Base-by-base conservation (phyloP, 1,140 invertebrate species). In the Drosophila persimilis region DNA sequence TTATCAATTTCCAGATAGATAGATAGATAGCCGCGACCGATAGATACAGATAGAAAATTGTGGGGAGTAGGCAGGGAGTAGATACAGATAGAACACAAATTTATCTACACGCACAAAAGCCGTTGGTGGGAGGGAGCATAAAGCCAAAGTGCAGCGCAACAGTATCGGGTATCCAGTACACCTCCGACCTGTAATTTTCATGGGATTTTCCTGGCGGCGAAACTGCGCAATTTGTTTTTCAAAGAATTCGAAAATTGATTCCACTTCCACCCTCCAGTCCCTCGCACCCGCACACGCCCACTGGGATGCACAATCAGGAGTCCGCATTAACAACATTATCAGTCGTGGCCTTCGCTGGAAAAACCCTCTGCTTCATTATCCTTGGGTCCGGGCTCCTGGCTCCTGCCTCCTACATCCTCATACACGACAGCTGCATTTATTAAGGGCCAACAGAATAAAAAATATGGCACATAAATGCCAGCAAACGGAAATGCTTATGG, bases 181-280 rank as follows among this genome's bases (percentile, higher is more conserved):
- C 31, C 9, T 35, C 9, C 9, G 35, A 13, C 35, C 35, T 39
- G 35, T 39, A 1, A 39, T 39, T 13, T 39, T 39, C 31, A 6
- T 31, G 29, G 7, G 6, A 31, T 31, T 31, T 31, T 31, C 31
- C 31, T 31, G 8, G 7, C 31, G 9, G 31, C 2, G 3, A 50
- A 73, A 69, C 77, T 85, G 80, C 80, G 80, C 80, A 86, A 70
- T 85, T 85, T 61, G 64, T 61, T 80, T 84, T 84, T 51, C 65
- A 52, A 39, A 39, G 35, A 39, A 13, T 11, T 39, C 11, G 50
- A 57, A 80, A 77, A 73, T 73, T 73, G 77, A 80, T 85, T 77
- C 22, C 22, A 6, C 8, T 48, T 26, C 20, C 46, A 20, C 9
- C 15, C 22, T 13, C 17, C 66, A 45, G n/a, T 17, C 22, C 13